Evolutionary conservation across 2,113 vertebrate species (phyloP).

Genomic region (Dolichallabes microphthalmus): DNA sequence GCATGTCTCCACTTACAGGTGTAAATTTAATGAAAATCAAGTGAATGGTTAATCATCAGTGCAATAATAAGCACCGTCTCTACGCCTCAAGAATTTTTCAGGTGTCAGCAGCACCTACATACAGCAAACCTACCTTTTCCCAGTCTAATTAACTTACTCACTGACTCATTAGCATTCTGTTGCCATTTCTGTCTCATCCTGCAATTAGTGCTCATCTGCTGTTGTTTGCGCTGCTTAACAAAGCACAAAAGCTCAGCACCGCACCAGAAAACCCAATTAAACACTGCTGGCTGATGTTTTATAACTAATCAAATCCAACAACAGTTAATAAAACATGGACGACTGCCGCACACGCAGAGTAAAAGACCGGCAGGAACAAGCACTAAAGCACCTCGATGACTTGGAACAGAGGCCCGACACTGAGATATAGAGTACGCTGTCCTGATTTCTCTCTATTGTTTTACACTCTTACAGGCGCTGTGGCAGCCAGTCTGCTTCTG

Average conservation of each 20-base stretch:
- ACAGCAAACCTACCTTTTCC: background rate
- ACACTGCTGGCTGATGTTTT: slow-evolving; percentile 30
- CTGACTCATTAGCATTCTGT: slow-evolving; percentile 25
- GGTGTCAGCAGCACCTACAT: background rate
- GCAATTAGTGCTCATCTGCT: slow-evolving; percentile 32
- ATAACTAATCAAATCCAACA: slow-evolving; percentile 34
- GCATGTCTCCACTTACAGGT: background rate
- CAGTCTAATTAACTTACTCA: background rate
- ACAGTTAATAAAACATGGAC: slow-evolving; percentile 25
- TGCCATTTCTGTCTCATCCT: slow-evolving; percentile 9
- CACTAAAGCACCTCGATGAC: slow-evolving; percentile 26
- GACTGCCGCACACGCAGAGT: slow-evolving; percentile 1
- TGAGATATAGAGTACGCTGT: background rate
- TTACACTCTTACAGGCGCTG: background rate
- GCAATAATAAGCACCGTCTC: background rate
- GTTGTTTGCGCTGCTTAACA: slow-evolving; percentile 23
- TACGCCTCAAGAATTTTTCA: background rate
- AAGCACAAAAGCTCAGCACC: slow-evolving; percentile 1
- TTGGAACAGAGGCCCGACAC: slow-evolving; percentile 8
- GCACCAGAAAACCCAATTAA: slow-evolving; percentile 31
- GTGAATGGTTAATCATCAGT: background rate
- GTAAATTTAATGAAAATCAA: background rate
- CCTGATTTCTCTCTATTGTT: slow-evolving; percentile 1
- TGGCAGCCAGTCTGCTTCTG: background rate
- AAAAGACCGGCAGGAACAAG: background rate